phyloP scores from a whole-genome alignment of 2,797 vertebrate species.

The Enteromius argenteus region DNA sequence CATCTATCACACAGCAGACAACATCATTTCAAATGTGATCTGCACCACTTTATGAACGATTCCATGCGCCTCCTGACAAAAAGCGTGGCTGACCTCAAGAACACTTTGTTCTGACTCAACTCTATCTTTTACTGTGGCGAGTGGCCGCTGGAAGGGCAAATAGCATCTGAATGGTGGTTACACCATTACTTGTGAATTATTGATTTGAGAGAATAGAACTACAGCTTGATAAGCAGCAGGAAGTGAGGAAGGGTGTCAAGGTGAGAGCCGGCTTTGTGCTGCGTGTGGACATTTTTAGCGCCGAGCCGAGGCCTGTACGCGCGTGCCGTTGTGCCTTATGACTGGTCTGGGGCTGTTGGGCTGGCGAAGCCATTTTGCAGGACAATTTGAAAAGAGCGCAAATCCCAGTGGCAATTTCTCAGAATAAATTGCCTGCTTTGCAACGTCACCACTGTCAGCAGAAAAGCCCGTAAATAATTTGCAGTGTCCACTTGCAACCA shows the following conservation, averaged over 20 bases:
- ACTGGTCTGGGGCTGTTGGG: slow-evolving; percentile 40
- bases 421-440: slow-evolving; percentile 62
- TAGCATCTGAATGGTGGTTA: slow-evolving; percentile 36
- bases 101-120: not conserved
- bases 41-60: slow-evolving; percentile 38
- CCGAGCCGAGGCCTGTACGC: not conserved
- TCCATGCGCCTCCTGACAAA: not conserved
- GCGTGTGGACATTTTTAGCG: slow-evolving; percentile 48
- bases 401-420: slow-evolving; percentile 59
- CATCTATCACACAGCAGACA: slow-evolving; percentile 50
- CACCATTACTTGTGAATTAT: slow-evolving; percentile 51
- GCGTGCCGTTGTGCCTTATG: slow-evolving; percentile 22
- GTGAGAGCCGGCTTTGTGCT: slow-evolving; percentile 56
- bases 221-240: slow-evolving; percentile 48
- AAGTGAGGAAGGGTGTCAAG: slow-evolving; percentile 53
- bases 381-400: slow-evolving; percentile 57
- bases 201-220: slow-evolving; percentile 52
- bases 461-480: slow-evolving; percentile 58
- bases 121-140: slow-evolving; percentile 24
- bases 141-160: slow-evolving; percentile 36
- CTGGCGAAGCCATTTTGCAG: slow-evolving; percentile 52
- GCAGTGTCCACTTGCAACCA: slow-evolving; percentile 41
- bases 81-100: slow-evolving; percentile 35
- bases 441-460: slow-evolving; percentile 57
- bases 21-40: slow-evolving; percentile 40